phyloP scores from a whole-genome alignment of 2,888 invertebrate species.

The Netelia melanura region DNA sequence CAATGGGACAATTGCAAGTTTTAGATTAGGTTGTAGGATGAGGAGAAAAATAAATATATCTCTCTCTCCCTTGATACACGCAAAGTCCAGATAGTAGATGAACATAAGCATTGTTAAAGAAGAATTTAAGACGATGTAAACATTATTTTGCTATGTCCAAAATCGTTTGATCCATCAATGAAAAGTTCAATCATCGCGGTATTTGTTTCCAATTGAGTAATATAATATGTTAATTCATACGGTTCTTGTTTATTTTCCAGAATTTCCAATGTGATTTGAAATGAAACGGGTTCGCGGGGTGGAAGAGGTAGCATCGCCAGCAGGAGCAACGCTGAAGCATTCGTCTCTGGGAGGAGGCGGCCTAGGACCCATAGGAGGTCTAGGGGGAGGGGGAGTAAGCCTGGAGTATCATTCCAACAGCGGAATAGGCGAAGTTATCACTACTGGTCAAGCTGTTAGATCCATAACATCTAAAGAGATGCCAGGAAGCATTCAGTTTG shows the following conservation, averaged over 20 bases:
- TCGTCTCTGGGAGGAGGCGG: slow-evolving; percentile 82
- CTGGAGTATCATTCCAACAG: slow-evolving; percentile 83
- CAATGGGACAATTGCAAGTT: too few relatives aligned
- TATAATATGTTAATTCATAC: background rate
- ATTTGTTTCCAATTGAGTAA: background rate
- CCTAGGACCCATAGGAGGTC: slow-evolving; percentile 77
- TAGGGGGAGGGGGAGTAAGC: slow-evolving; percentile 78
- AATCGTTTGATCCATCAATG: background rate
- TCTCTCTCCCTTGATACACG: too few relatives aligned
- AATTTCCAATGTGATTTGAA: slow-evolving; percentile 88
- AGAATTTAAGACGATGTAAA: too few relatives aligned
- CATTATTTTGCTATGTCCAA: too few relatives aligned
- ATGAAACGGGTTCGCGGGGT: slow-evolving; percentile 87
- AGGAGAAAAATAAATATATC: too few relatives aligned
- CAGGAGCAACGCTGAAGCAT: slow-evolving; percentile 86
- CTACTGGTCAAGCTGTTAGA: slow-evolving; percentile 83
- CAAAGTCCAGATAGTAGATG: too few relatives aligned
- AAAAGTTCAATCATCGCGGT: background rate
- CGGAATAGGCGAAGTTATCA: slow-evolving; percentile 80
- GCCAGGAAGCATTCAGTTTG: slow-evolving; percentile 85
- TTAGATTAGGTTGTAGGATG: too few relatives aligned
- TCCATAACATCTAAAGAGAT: slow-evolving; percentile 83
- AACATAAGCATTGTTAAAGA: too few relatives aligned
- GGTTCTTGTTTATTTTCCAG: slow-evolving; percentile 78
- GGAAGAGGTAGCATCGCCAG: slow-evolving; percentile 83